These are phyloP conservation scores for Forficula auricularia DNA, from an alignment of 1,140 invertebrate species.

Conservation along the genomic window DNA sequence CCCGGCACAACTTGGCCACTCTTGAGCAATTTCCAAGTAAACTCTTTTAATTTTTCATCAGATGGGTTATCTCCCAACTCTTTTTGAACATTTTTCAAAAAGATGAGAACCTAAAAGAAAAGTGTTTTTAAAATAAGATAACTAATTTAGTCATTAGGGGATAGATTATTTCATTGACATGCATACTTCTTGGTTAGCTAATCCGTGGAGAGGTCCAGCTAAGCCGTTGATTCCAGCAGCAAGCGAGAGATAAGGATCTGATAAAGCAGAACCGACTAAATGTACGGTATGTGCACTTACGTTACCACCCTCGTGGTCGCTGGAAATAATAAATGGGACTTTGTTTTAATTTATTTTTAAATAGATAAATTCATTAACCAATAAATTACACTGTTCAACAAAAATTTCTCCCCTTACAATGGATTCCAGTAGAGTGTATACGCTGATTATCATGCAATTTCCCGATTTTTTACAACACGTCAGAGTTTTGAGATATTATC, in stretches of 20 bases:
- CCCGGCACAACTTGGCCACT: slow-evolving; percentile 90
- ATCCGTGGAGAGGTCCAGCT: slow-evolving; percentile 86
- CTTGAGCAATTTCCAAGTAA: slow-evolving; percentile 88
- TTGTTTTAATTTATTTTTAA: no score
- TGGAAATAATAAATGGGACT: slow-evolving; percentile 18
- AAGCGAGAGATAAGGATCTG: slow-evolving; percentile 87
- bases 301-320: slow-evolving; percentile 91
- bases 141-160: slow-evolving; percentile 4
- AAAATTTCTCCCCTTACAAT: no score
- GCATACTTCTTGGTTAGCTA: slow-evolving; percentile 78
- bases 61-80: slow-evolving; percentile 64
- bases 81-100: slow-evolving; percentile 61
- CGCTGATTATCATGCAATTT: no score
- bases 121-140: slow-evolving; percentile 1
- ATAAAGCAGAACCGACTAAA: slow-evolving; percentile 84
- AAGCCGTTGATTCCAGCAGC: slow-evolving; percentile 87
- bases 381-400: no score
- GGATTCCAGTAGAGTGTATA: no score
- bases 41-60: slow-evolving; percentile 78
- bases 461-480: no score
- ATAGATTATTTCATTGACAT: not conserved
- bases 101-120: slow-evolving; percentile 48
- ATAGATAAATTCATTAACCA: no score
- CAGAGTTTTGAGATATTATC: no score
- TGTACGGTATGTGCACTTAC: slow-evolving; percentile 89